Percentiles rank a stretch among this genome's conserved stretches.
Evolutionary conservation across 2,888 invertebrate species (phyloP).

Genomic region (Beris morrisii): DNA sequence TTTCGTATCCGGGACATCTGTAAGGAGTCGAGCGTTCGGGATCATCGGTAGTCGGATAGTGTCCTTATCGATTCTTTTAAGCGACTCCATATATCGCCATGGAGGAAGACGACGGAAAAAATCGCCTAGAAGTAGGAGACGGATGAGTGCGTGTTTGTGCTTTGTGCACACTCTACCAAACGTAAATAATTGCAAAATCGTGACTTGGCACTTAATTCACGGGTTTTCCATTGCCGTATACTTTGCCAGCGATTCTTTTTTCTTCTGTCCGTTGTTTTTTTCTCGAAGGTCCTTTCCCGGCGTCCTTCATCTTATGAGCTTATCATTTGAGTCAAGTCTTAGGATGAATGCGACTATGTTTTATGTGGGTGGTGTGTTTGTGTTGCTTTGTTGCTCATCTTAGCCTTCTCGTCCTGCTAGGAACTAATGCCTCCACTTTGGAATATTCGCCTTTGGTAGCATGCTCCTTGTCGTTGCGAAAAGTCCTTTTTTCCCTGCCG

Average conservation of each 20-base stretch:
- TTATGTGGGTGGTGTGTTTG: background rate
- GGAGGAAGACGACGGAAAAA: background rate
- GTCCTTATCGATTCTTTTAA: constrained; percentile 5
- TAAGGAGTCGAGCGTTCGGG: background rate
- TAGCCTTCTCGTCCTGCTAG: too few relatives aligned
- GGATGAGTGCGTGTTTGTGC: constrained; percentile 19
- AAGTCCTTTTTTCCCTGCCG: background rate
- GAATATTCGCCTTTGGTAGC: too few relatives aligned
- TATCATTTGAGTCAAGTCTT: background rate
- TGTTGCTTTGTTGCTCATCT: background rate
- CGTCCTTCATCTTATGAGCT: constrained; percentile 17
- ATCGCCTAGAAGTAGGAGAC: background rate
- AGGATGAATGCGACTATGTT: background rate
- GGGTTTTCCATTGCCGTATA: constrained; percentile 12
- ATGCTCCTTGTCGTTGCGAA: background rate
- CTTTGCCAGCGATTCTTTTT: background rate
- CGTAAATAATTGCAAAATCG: constrained; percentile 42
- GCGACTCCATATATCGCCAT: background rate
- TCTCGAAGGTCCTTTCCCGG: constrained; percentile 15
- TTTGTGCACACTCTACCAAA: constrained; percentile 39
- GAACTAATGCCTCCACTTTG: too few relatives aligned
- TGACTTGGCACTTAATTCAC: constrained; percentile 41
- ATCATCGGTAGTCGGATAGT: constrained; percentile 1
- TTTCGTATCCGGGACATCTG: background rate
- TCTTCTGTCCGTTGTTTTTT: background rate